Evolutionary conservation across 2,888 invertebrate species (phyloP), one percentile per base, ranked within the genome.

Genomic region (Ichneumoninae sp.): DNA sequence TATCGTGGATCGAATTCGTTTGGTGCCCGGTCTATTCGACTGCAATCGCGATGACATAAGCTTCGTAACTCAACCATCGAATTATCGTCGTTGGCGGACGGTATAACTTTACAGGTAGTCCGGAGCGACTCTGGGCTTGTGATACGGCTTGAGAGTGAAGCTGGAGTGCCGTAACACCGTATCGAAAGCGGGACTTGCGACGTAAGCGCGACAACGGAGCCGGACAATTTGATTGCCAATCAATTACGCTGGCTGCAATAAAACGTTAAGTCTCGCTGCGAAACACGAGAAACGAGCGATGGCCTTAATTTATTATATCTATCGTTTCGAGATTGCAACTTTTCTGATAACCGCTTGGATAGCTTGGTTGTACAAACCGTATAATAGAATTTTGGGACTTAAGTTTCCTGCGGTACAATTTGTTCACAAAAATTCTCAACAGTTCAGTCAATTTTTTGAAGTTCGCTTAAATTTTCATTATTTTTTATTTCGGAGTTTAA

Each of bases 41-140:
- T 72, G 78, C 74, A 79, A 52, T 50, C 13, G 62, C 52, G 77
- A 66, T 83, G 80, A 78, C 81, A 84, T 81, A 84, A 84, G 69
- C 78, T 74, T 78, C 54, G 36, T 60, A 40, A 78, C 66, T 81
- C 69, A 74, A 78, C 69, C 74, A 78, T 84, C 74, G 72, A 78
- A 81, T 81, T 84, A 84, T 81, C 84, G 74, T 70, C 33, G 74
- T 70, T 77, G 77, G 74, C 69, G 52, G n/a, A 66, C 72, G 68
- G 72, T 77, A 62, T 80, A 80, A 78, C 81, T 84, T 81, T 81
- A 75, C 69, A 77, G 54, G 54, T 26, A 47, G 69, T 66, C 47
- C 4, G 1, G 60, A 54, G 26, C 26, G 40, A 54, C 16, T 57
- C 70, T 22, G 1, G 13, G 1, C 16, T 22, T 16, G 2, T 26